phyloP scores from a whole-genome alignment of 2,113 vertebrate genomes.

The Suricata suricatta region DNA sequence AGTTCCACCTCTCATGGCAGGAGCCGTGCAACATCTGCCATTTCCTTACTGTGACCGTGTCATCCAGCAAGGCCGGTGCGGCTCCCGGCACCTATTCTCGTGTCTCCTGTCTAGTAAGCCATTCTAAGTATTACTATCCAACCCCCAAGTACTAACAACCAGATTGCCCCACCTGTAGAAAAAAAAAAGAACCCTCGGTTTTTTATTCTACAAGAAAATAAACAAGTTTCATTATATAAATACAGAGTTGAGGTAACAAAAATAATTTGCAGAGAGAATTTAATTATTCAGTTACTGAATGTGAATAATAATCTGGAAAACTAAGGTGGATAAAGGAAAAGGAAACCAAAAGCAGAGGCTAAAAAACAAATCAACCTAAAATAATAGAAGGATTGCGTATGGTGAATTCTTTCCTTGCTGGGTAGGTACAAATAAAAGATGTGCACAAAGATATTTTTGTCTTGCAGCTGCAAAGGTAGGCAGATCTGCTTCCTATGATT shows the following conservation, averaged over 20 bases:
- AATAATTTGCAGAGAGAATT: conserved; percentile 8
- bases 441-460: conserved; percentile 33
- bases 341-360: not conserved
- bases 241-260: not conserved
- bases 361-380: not conserved
- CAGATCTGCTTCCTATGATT: conserved; percentile 53
- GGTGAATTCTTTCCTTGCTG: not conserved
- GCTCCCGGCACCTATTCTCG: not conserved
- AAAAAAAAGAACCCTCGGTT: not conserved
- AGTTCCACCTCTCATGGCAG: no score
- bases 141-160: not conserved
- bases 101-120: not conserved
- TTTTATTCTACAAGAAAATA: not conserved
- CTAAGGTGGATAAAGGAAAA: not conserved
- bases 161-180: not conserved
- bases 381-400: not conserved
- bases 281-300: not conserved
- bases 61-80: no score
- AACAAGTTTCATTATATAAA: not conserved
- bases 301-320: not conserved
- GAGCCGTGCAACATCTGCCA: no score
- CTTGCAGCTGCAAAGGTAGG: conserved; percentile 51
- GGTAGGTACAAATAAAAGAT: conserved; percentile 45
- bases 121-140: not conserved
- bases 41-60: no score